A percentile compares a stretch with the other conserved stretches of the same genome.
phyloP scores from a whole-genome alignment of 2,797 vertebrate species.

The Notolepis coatsorum region DNA sequence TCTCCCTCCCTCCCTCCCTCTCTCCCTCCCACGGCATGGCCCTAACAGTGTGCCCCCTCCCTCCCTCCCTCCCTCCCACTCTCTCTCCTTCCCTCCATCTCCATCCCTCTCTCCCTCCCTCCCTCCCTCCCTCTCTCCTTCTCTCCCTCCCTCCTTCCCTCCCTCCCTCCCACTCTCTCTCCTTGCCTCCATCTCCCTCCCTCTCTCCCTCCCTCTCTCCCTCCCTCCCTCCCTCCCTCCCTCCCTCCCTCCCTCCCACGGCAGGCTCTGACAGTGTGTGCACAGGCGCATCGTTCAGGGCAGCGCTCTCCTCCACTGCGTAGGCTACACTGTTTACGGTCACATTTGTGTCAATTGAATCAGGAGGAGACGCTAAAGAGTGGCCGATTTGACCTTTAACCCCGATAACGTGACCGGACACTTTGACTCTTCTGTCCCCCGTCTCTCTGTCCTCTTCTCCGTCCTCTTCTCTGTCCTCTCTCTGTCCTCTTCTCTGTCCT shows the following conservation, averaged over 20 bases:
- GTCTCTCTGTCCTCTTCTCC: no score
- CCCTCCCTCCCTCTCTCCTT: background rate
- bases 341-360: slow-evolving; percentile 20
- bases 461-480: no score
- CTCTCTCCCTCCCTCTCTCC: slow-evolving; percentile 33
- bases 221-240: background rate
- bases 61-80: slow-evolving; percentile 33
- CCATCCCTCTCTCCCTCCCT: slow-evolving; percentile 43
- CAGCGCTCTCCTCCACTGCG: slow-evolving; percentile 57
- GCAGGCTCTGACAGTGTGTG: slow-evolving; percentile 74
- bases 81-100: slow-evolving; percentile 27
- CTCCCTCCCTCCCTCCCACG: slow-evolving; percentile 52
- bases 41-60: slow-evolving; percentile 69
- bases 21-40: slow-evolving; percentile 64
- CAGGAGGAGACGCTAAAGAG: background rate
- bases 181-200: slow-evolving; percentile 19
- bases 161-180: slow-evolving; percentile 9
- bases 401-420: no score
- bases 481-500: no score
- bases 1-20: slow-evolving; percentile 16
- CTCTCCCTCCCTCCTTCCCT: slow-evolving; percentile 6
- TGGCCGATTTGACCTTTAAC: no score
- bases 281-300: slow-evolving; percentile 72
- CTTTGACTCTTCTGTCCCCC: no score
- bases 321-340: slow-evolving; percentile 38